phyloP scores from a whole-genome alignment of 92 coral and sea anemone species.

The Pocillopora grandis region DNA sequence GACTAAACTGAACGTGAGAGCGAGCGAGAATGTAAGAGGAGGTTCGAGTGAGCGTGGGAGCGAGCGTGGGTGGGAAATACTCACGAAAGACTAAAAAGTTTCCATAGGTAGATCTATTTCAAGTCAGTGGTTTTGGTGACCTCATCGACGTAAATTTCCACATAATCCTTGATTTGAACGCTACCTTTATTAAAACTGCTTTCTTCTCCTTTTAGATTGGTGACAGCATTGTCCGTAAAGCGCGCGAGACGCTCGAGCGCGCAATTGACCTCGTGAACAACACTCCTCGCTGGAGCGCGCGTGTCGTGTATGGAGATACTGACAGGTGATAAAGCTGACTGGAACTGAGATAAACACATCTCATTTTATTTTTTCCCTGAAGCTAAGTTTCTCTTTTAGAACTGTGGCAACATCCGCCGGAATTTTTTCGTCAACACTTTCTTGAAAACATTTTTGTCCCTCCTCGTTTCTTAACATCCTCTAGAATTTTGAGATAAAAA shows the following conservation, averaged over 20 bases:
- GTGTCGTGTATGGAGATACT: constrained; percentile 97
- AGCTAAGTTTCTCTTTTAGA: no score
- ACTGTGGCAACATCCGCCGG: no score
- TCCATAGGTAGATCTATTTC: not conserved
- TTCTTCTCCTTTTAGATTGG: constrained; percentile 66
- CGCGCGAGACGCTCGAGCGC: constrained; percentile 93
- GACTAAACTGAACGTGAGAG: not conserved
- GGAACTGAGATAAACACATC: not conserved
- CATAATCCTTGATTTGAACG: not conserved
- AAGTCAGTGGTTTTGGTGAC: not conserved
- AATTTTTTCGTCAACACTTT: no score
- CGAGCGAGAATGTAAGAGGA: not conserved
- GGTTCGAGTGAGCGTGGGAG: not conserved
- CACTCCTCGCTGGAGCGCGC: constrained; percentile 93
- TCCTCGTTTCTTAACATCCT: no score
- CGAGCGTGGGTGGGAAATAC: not conserved
- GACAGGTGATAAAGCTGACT: constrained; percentile 69
- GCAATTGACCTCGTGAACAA: constrained; percentile 94
- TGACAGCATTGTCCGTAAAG: constrained; percentile 93
- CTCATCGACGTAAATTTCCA: not conserved
- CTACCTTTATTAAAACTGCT: not conserved
- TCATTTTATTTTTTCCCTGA: not conserved
- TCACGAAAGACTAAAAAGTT: not conserved
- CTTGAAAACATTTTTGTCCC: no score
- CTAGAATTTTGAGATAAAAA: no score